Base-by-base conservation (phyloP, 2,888 invertebrate genomes). In the Lagria hirta region DNA sequence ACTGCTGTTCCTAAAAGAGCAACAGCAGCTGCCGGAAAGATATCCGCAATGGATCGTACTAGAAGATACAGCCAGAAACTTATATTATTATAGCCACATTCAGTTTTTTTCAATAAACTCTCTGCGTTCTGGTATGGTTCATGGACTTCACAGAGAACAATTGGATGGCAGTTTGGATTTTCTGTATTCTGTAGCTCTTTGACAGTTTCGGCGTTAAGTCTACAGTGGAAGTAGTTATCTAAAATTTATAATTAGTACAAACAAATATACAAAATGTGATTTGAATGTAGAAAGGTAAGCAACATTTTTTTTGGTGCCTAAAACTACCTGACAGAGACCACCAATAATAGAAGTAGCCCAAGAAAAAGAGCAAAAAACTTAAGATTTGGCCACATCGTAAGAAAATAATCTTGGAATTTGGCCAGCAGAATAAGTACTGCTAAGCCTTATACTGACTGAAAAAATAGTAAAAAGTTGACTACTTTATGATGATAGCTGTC, bases 1-100 rank as follows among this genome's bases (percentile, higher is more conserved):
- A 88, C 81, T 0, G 87, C 86, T 0, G 88, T 81, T 36, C 84
- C 83, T 1, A 88, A 70, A 3, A 89, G 65, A 0, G 86, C 82
- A 3, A 87, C 71, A 0, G 80, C 83, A 0, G 87, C 83, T 16
- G 85, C 81, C 5, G 86, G 81, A 68, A 88, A 88, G 28, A 88
- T 82, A 61, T 90, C 90, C 1, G 84, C 86, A 38, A 87, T 61
- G 14, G 83, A 77, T 57, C 86, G 76, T 22, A 88, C 75, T 5
- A 82, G 65, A 21, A 86, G 71, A 62, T 90, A 91, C 24, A 75
- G 74, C 80, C 83, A 83, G 63, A 87, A 83, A 0, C 85, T 86
- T 24, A 77, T 71, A 12, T 76, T 72, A 5, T 86, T 80, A 64
- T 84, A 81, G 11, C 86, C 87, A 62, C 87, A 88, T 63, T 84